phyloP scores from a whole-genome alignment of 30 jellyfish, hydroid and myxozoan genomes.

The Rhopilema esculentum region DNA sequence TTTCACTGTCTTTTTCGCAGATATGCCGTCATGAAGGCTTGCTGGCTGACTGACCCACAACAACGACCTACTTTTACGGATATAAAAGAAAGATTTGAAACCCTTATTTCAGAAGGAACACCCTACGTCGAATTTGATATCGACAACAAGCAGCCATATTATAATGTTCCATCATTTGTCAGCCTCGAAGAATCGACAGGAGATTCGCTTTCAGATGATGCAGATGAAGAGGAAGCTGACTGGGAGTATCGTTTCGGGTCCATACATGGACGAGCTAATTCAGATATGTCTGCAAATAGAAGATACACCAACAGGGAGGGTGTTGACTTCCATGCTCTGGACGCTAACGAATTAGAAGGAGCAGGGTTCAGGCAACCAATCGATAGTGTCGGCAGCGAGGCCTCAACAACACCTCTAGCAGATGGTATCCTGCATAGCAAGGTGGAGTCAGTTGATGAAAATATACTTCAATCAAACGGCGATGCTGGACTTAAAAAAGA shows the following conservation, averaged over 20 bases:
- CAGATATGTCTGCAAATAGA: background rate
- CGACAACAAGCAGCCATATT: slow-evolving; percentile 78
- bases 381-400: slow-evolving; percentile 25
- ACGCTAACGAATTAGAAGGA: background rate
- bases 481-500: background rate
- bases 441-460: background rate
- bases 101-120: slow-evolving; percentile 80
- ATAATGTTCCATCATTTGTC: slow-evolving; percentile 93
- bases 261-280: background rate
- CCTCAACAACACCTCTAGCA: slow-evolving; percentile 51
- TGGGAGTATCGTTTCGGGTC: slow-evolving; percentile 41
- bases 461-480: background rate
- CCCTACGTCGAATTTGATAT: slow-evolving; percentile 83
- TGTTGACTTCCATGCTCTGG: background rate
- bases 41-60: slow-evolving; percentile 96
- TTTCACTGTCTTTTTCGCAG: slow-evolving; percentile 53
- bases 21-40: slow-evolving; percentile 85
- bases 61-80: slow-evolving; percentile 96
- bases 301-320: slow-evolving; percentile 10
- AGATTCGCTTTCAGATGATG: slow-evolving; percentile 32
- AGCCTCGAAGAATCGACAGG: slow-evolving; percentile 67
- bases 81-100: slow-evolving; percentile 76
- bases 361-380: slow-evolving; percentile 6
- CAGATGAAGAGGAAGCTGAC: slow-evolving; percentile 56
- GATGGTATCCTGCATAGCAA: background rate